Evolutionary conservation across 2,113 vertebrate species (phyloP).

Genomic region (Neomonachus schauinslandi): DNA sequence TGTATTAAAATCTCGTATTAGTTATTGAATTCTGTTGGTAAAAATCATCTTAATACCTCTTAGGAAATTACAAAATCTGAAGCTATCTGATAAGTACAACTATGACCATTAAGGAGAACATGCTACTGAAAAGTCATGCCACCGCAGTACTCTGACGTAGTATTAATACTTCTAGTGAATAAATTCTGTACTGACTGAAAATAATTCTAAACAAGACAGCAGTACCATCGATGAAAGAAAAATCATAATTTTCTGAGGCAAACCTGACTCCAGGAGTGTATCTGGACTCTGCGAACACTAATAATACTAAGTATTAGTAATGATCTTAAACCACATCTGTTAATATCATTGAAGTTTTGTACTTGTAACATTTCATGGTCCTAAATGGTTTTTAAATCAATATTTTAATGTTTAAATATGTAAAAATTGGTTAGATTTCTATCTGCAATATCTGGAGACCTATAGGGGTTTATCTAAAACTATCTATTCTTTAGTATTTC

Average conservation of each 20-base stretch:
- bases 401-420: neutral
- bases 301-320: neutral
- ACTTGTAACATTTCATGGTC: neutral
- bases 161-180: neutral
- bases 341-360: neutral
- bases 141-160: neutral
- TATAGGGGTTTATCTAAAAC: neutral
- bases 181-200: neutral
- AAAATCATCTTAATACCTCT: neutral
- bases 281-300: neutral
- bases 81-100: neutral
- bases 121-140: neutral
- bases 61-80: neutral
- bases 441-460: neutral
- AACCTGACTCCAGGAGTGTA: neutral
- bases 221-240: neutral
- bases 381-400: neutral
- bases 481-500: neutral
- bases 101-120: neutral
- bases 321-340: neutral
- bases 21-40: neutral
- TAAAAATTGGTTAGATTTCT: neutral
- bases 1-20: neutral
- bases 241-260: neutral
- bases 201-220: neutral